A percentile compares a stretch with the other conserved stretches of the same genome.
Conservation (phyloP, 2,113 vertebrate genomes). For the Prinia subflava region DNA sequence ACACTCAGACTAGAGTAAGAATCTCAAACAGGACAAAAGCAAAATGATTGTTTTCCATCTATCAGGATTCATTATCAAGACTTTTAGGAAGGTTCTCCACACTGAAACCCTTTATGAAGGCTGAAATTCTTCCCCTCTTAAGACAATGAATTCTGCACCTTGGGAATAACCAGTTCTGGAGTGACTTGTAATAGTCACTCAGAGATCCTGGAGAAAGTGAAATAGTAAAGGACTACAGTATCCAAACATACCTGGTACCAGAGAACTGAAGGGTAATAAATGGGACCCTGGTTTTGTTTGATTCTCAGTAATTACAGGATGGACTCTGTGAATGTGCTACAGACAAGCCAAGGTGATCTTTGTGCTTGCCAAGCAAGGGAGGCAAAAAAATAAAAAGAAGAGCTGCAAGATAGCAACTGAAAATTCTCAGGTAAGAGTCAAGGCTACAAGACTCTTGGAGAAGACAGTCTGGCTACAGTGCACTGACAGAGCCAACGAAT, state of each 20-base stretch:
- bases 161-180: fast-evolving
- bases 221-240: neutral
- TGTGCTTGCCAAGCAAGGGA: neutral
- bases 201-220: neutral
- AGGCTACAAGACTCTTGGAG: neutral
- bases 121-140: neutral
- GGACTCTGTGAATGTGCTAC: neutral
- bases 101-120: neutral
- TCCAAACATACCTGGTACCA: neutral
- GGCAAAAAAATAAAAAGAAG: neutral
- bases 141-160: neutral
- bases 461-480: neutral
- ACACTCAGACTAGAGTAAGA: neutral
- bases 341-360: neutral
- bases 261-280: neutral
- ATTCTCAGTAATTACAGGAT: neutral
- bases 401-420: neutral
- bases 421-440: neutral
- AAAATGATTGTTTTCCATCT: neutral
- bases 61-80: neutral
- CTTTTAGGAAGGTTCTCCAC: neutral
- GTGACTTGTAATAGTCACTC: neutral
- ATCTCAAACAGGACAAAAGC: neutral
- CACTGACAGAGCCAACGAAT: neutral
- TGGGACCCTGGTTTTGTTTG: neutral